A percentile compares a stretch with the other conserved stretches of the same genome.
phyloP scores from a whole-genome alignment of 2,888 invertebrate species.

The Syritta pipiens region DNA sequence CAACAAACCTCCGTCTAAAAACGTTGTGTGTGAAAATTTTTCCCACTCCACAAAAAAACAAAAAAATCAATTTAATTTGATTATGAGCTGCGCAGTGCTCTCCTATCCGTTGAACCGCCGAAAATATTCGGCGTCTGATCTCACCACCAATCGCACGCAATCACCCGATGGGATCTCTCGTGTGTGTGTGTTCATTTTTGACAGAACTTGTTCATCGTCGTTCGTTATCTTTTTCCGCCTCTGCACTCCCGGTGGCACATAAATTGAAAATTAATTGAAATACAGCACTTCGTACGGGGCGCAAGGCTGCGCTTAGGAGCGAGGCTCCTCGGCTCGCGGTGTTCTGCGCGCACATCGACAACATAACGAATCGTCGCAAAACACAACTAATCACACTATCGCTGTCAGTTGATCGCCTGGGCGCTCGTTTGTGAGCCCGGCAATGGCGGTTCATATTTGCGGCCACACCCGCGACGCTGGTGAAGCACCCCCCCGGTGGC shows the following conservation, averaged over 20 bases:
- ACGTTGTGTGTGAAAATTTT: too few species aligned
- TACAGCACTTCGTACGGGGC: slow-evolving; percentile 38
- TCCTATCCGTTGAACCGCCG: slow-evolving; percentile 19
- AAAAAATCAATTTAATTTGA: too few species aligned
- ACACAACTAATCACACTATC: slow-evolving; percentile 68
- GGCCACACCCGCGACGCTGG: slow-evolving; percentile 42
- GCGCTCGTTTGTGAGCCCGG: too few species aligned
- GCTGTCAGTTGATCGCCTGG: slow-evolving; percentile 60
- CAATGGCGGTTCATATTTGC: slow-evolving; percentile 51
- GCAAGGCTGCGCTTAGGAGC: slow-evolving; percentile 49
- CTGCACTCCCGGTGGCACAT: slow-evolving; percentile 21
- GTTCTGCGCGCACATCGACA: slow-evolving; percentile 21
- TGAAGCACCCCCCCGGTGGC: background rate
- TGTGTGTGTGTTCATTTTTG: slow-evolving; percentile 9
- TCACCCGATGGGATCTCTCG: slow-evolving; percentile 46
- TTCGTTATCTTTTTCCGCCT: slow-evolving; percentile 57
- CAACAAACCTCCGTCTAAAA: too few species aligned
- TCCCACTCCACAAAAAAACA: too few species aligned
- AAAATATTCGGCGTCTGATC: slow-evolving; percentile 59
- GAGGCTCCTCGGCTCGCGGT: background rate
- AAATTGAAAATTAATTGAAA: slow-evolving; percentile 68
- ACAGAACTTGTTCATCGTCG: slow-evolving; percentile 48
- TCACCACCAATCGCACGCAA: slow-evolving; percentile 31
- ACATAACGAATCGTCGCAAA: slow-evolving; percentile 61
- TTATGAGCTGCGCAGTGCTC: slow-evolving; percentile 1